Conservation (phyloP, 2,888 invertebrate species). For the Lithophane ornitopus region DNA sequence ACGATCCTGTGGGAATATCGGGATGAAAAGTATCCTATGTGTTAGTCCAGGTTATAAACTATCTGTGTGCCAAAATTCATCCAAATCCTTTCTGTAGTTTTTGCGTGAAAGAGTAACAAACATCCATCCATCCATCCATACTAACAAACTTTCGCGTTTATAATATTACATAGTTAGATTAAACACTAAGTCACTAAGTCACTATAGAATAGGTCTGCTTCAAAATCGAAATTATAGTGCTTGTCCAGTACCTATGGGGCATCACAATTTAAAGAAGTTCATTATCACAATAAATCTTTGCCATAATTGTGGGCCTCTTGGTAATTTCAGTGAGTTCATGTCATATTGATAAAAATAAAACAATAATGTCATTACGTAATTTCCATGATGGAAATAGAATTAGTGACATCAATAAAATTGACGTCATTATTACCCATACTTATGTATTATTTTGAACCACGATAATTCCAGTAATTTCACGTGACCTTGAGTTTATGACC, state of each 20-base stretch:
- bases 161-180: no score
- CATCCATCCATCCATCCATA: no score
- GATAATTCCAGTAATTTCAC: constrained; percentile 27
- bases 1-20: no score
- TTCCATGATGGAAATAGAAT: constrained; percentile 29
- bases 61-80: no score
- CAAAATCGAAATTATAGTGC: neutral
- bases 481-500: constrained; percentile 26
- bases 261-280: neutral
- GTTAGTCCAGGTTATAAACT: no score
- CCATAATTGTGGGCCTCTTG: neutral
- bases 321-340: neutral
- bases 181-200: no score
- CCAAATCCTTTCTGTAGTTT: no score
- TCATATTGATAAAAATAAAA: constrained; percentile 13
- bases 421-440: constrained; percentile 42
- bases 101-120: no score
- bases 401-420: constrained; percentile 30
- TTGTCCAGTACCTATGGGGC: neutral
- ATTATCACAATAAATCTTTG: neutral
- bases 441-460: constrained; percentile 12
- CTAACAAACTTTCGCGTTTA: no score
- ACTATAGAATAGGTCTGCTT: no score
- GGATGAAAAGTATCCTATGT: no score
- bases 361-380: constrained; percentile 17